Conservation (phyloP, 2,888 invertebrate species). For the Ditula angustiorana region DNA sequence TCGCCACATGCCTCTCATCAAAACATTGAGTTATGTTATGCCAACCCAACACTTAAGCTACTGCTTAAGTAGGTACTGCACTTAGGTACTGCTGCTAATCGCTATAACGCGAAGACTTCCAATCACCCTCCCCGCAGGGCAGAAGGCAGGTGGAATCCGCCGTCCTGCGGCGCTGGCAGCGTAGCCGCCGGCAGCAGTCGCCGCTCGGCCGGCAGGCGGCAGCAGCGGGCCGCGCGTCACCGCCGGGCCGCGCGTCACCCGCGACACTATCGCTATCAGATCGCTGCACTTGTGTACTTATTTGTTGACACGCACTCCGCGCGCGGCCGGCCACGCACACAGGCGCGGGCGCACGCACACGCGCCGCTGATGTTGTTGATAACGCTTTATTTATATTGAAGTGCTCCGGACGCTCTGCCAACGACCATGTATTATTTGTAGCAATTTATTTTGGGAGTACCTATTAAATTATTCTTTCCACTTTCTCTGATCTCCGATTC, state of each 20-base stretch:
- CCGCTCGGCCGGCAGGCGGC: no score
- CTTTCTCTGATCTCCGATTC: conserved; percentile 7
- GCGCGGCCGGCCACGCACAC: background rate
- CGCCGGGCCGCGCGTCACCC: background rate
- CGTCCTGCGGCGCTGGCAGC: background rate
- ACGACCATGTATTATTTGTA: conserved; percentile 15
- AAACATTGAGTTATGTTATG: no score
- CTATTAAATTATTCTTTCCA: conserved; percentile 4
- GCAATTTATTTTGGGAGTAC: conserved; percentile 24
- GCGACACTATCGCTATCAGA: conserved; percentile 18
- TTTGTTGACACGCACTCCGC: conserved; percentile 9
- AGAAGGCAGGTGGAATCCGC: no score
- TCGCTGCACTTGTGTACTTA: conserved; percentile 12
- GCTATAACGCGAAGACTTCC: no score
- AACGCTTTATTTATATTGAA: conserved; percentile 26
- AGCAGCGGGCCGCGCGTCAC: background rate
- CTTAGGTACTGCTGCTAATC: no score
- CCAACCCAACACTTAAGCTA: no score
- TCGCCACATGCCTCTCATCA: no score
- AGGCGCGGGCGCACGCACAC: background rate
- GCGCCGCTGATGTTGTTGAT: conserved; percentile 7
- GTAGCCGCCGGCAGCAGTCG: background rate
- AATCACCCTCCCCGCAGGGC: no score
- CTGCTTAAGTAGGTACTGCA: no score
- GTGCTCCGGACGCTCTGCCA: conserved; percentile 18